Percentiles rank a stretch among this genome's conserved stretches.
Evolutionary conservation across 2,888 invertebrate genomes (phyloP).

Genomic region (Acleris emargana): DNA sequence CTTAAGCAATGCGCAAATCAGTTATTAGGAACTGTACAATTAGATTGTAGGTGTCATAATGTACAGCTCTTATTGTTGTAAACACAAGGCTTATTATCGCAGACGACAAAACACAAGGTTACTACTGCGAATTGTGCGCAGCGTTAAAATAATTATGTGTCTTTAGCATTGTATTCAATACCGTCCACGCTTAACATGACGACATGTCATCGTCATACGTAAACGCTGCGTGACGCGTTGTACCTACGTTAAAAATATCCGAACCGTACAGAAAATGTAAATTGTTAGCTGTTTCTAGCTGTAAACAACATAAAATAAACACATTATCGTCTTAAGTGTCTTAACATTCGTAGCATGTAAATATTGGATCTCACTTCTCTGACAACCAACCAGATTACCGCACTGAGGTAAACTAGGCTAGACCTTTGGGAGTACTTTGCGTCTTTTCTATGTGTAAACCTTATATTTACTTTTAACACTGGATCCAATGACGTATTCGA

Average conservation of each 20-base stretch:
- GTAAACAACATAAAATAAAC: too few species aligned
- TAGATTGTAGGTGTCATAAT: not conserved
- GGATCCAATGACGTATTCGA: not conserved
- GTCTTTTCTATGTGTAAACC: too few species aligned
- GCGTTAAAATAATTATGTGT: slow-evolving; percentile 44
- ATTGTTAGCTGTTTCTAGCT: not conserved
- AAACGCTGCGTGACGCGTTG: not conserved
- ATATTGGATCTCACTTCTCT: too few species aligned
- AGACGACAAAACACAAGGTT: slow-evolving; percentile 28
- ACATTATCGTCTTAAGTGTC: too few species aligned
- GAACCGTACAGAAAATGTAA: slow-evolving; percentile 4
- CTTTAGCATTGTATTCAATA: slow-evolving; percentile 50
- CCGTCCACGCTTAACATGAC: slow-evolving; percentile 42
- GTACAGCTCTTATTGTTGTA: slow-evolving; percentile 13
- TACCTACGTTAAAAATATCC: not conserved
- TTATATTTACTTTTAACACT: too few species aligned
- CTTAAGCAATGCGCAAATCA: not conserved
- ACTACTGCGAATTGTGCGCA: slow-evolving; percentile 46
- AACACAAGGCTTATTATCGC: slow-evolving; percentile 8
- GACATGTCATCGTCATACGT: slow-evolving; percentile 18
- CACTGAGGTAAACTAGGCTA: too few species aligned
- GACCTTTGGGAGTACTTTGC: too few species aligned
- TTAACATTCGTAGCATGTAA: too few species aligned
- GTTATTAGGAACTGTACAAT: not conserved
- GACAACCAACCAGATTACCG: too few species aligned